phyloP scores from a whole-genome alignment of 2,888 invertebrate species.

The Diaprepes abbreviatus region DNA sequence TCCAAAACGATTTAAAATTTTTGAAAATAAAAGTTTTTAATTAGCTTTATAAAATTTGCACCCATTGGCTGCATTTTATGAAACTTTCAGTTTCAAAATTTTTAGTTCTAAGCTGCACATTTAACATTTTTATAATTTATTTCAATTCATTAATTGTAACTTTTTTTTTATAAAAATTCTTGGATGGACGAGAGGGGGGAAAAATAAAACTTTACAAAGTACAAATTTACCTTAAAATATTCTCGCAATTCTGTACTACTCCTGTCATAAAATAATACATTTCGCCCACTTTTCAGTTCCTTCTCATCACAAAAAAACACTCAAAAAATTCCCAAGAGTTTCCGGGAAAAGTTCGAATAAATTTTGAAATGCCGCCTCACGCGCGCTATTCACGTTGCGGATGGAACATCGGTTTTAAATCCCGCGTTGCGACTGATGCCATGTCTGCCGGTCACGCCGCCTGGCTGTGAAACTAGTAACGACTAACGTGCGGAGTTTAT shows the following conservation, averaged over 20 bases:
- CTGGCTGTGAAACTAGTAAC: conserved; percentile 17
- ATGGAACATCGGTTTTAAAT: conserved; percentile 33
- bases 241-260: conserved; percentile 62
- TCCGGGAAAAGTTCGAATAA: conserved; percentile 4
- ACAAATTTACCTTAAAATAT: conserved; percentile 62
- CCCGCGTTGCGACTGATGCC: conserved; percentile 45
- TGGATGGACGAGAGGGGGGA: no score
- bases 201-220: no score
- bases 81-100: no score
- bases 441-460: conserved; percentile 39
- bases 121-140: no score
- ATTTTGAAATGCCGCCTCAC: neutral
- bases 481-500: conserved; percentile 32
- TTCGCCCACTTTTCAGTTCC: conserved; percentile 5
- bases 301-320: conserved; percentile 27
- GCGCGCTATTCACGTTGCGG: conserved; percentile 25
- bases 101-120: no score
- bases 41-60: no score
- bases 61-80: no score
- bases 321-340: conserved; percentile 3
- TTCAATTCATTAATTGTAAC: no score
- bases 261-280: conserved; percentile 64
- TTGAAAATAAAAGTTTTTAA: no score
- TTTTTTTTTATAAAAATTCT: no score
- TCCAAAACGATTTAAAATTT: no score